Conservation (phyloP, 2,797 vertebrate genomes). For the Paratrypauchen microcephalus region DNA sequence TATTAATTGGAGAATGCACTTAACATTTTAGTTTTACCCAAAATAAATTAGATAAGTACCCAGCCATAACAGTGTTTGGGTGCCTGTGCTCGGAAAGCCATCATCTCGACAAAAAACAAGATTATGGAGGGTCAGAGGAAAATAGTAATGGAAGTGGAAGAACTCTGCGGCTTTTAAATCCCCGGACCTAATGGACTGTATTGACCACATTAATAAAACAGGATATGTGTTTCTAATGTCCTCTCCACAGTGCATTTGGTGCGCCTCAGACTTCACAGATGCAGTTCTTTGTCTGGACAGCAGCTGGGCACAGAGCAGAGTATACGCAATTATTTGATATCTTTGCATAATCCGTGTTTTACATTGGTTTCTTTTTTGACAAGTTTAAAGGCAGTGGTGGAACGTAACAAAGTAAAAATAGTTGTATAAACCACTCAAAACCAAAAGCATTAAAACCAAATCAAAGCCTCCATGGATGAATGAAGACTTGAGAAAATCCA, state of each 20-base stretch:
- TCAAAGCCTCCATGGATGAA: no score
- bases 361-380: background rate
- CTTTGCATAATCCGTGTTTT: slow-evolving; percentile 15
- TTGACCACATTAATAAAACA: slow-evolving; percentile 82
- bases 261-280: slow-evolving; percentile 50
- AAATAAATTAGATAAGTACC: slow-evolving; percentile 24
- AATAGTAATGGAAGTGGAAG: slow-evolving; percentile 74
- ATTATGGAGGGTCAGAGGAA: slow-evolving; percentile 60
- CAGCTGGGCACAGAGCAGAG: slow-evolving; percentile 36
- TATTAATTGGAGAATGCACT: background rate
- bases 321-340: slow-evolving; percentile 50
- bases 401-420: no score
- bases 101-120: slow-evolving; percentile 20
- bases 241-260: slow-evolving; percentile 74
- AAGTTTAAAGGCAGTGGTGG: no score
- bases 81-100: slow-evolving; percentile 19
- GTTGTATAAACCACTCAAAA: no score
- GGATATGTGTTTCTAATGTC: slow-evolving; percentile 78
- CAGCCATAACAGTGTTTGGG: slow-evolving; percentile 16
- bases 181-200: slow-evolving; percentile 76
- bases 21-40: background rate
- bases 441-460: no score
- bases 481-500: no score
- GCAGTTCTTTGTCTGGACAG: slow-evolving; percentile 66
- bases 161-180: slow-evolving; percentile 74